These are phyloP conservation scores for Choloepus hoffmanni DNA, from an alignment of 2,113 vertebrate genomes.

Conservation along the genomic window DNA sequence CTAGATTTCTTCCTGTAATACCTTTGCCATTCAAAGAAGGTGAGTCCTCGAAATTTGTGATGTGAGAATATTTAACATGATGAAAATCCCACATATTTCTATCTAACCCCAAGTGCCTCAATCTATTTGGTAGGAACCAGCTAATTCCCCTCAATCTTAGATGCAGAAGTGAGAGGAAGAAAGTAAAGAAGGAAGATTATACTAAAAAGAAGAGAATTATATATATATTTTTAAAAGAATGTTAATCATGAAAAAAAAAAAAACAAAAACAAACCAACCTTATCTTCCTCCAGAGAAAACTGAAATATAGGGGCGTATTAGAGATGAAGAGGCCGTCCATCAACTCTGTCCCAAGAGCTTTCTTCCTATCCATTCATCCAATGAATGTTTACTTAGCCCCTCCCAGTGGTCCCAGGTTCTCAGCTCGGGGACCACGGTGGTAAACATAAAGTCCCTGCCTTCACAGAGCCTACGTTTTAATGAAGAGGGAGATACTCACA, in stretches of 20 bases:
- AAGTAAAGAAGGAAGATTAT: background rate
- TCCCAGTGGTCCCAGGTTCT: background rate
- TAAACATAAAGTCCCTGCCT: accelerated
- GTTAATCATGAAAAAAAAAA: slow-evolving; percentile 16
- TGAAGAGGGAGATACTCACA: background rate
- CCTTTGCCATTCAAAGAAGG: background rate
- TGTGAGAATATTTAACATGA: background rate
- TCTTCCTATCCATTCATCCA: background rate
- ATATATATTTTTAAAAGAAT: background rate
- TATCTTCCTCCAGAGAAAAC: slow-evolving; percentile 1
- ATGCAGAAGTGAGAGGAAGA: background rate
- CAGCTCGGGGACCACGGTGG: background rate
- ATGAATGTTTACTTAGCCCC: background rate
- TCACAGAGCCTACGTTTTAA: background rate
- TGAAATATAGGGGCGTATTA: background rate
- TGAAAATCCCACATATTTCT: background rate
- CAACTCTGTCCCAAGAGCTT: background rate
- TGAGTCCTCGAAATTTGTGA: background rate
- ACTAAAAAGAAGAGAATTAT: background rate
- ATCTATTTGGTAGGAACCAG: background rate
- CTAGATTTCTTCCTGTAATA: background rate
- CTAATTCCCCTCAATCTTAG: background rate
- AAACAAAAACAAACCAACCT: background rate
- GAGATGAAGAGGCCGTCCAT: background rate
- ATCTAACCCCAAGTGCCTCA: background rate